Base-by-base conservation (phyloP, 2,797 vertebrate genomes). In the Gouania willdenowi region DNA sequence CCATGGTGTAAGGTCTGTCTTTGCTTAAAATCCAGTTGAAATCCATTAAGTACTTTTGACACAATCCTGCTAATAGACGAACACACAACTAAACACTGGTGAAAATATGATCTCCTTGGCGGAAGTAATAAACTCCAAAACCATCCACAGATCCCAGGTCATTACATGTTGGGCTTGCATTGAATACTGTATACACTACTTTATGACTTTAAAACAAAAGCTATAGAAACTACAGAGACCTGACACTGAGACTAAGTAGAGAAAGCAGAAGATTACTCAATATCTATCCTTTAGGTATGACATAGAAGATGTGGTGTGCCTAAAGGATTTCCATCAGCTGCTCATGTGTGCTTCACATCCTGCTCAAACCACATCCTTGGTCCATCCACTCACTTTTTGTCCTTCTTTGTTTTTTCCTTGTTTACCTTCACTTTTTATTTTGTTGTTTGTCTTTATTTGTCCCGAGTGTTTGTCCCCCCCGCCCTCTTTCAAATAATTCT, bases 251-350 rank as follows among this genome's bases (percentile, higher is more conserved):
- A 65, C 51, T 20, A 11, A 22, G 8, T 31, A 31, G 32, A 35
- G 26, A 41, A 17, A 28, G 11, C 2, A 16, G 26, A 24, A 24
- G 9, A 18, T 2, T 31, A 27, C 5, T n/a, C 23, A 41, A 28
- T 63, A 42, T 51, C 23, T 24, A 5, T 57, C 33, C 32, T 37
- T 18, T 41, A 5, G 36, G 33, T 50, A 44, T 1, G 21, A 21
- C 31, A 19, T 11, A 49, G 57, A 14, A 46, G 35, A 57, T 26
- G 43, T 41, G 66, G 52, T 78, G 61, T 66, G 56, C 38, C 73
- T 33, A 77, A 85, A 79, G 45, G 42, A 31, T 60, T 63, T 5
- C 15, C 41, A 33, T 45, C 38, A 42, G 21, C 35, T 54, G 46
- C 46, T 47, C 26, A 41, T 9, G 49, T 65, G 44, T 36, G 45